Evolutionary conservation across 2,113 vertebrate genomes (phyloP).

Genomic region (Ciconia maguari): DNA sequence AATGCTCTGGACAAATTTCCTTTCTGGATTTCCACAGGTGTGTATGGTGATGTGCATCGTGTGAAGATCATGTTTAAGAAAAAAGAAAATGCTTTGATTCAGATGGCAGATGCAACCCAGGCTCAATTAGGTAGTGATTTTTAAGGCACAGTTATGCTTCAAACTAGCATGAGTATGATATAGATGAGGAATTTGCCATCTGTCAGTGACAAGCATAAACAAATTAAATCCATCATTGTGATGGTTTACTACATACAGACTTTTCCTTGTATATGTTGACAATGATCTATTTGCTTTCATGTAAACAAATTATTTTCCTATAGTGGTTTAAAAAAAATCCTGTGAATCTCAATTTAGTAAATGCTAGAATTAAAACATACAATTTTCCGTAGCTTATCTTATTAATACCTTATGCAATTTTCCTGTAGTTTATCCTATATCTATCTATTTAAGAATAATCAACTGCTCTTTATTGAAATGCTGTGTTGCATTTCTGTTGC

Average conservation of each 20-base stretch:
- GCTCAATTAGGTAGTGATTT: slow-evolving; percentile 81
- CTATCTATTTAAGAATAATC: neutral
- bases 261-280: neutral
- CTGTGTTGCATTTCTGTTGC: neutral
- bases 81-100: slow-evolving; percentile 85
- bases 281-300: neutral
- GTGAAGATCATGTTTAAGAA: slow-evolving; percentile 90
- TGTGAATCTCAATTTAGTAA: neutral
- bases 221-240: neutral
- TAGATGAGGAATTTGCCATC: neutral
- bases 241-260: neutral
- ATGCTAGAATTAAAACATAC: neutral
- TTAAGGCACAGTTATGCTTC: neutral
- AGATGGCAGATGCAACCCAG: slow-evolving; percentile 86
- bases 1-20: neutral
- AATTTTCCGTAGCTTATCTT: neutral
- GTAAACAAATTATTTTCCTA: neutral
- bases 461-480: neutral
- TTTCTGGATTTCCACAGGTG: slow-evolving; percentile 70
- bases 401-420: neutral
- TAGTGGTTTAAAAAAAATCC: neutral
- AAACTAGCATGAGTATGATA: neutral
- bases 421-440: neutral
- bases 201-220: neutral
- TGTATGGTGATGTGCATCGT: slow-evolving; percentile 86